Evolutionary conservation across 2,888 invertebrate species (phyloP).

Genomic region (Mongoloraphidia duomilia): DNA sequence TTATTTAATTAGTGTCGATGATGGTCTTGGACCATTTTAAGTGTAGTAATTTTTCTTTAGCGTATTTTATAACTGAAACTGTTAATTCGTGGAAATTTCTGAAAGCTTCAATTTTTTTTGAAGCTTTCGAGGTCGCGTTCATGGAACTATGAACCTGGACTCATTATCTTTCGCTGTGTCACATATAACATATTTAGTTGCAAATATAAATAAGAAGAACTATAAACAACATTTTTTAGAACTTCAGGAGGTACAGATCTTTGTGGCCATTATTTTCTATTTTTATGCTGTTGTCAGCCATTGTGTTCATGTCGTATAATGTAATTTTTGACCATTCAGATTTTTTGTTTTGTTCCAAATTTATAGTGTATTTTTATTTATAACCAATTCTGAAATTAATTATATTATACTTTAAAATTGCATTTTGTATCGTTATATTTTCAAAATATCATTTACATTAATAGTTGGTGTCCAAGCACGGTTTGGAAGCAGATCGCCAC

Average conservation of each 20-base stretch:
- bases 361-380: background rate
- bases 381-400: background rate
- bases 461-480: constrained; percentile 81
- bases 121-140: constrained; percentile 79
- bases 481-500: constrained; percentile 94
- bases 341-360: background rate
- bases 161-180: constrained; percentile 96
- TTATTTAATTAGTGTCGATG: constrained; percentile 24
- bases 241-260: constrained; percentile 63
- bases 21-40: constrained; percentile 34
- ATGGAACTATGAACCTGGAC: constrained; percentile 98
- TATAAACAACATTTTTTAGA: constrained; percentile 80
- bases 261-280: constrained; percentile 19
- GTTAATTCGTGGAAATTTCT: constrained; percentile 59
- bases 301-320: background rate
- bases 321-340: background rate
- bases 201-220: constrained; percentile 91
- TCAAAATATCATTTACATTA: constrained; percentile 15
- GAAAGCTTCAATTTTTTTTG: constrained; percentile 89
- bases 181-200: constrained; percentile 95
- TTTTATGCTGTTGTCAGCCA: background rate
- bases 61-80: constrained; percentile 30
- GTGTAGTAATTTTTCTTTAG: constrained; percentile 28
- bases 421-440: background rate
- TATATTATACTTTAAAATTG: background rate